Percentiles rank a stretch among this genome's conserved stretches.
Conservation (phyloP, 1,140 invertebrate species). For the Euwallacea fornicatus region DNA sequence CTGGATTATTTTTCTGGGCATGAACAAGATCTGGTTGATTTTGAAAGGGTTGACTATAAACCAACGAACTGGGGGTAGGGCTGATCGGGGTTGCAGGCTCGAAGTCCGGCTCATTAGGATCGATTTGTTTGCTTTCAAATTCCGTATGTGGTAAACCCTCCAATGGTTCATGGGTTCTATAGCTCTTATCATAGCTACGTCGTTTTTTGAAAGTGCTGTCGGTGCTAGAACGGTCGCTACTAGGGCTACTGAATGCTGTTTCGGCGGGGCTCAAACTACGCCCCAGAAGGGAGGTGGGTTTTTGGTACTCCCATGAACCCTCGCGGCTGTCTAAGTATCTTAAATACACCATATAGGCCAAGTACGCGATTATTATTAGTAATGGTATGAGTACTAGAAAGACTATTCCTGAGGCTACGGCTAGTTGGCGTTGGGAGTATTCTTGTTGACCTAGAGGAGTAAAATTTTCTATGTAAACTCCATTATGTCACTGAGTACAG, state of each 20-base stretch:
- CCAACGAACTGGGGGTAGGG: slow-evolving; percentile 30
- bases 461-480: slow-evolving; percentile 7
- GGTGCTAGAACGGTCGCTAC: slow-evolving; percentile 37
- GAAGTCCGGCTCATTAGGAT: slow-evolving; percentile 51
- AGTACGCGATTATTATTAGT: slow-evolving; percentile 69
- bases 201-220: slow-evolving; percentile 60
- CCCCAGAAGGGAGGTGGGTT: slow-evolving; percentile 2
- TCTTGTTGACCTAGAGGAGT: slow-evolving; percentile 59
- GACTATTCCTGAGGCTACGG: slow-evolving; percentile 74
- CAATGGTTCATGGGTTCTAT: slow-evolving; percentile 80
- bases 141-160: slow-evolving; percentile 72
- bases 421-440: slow-evolving; percentile 64
- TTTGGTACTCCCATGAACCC: slow-evolving; percentile 42
- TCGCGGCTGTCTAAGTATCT: slow-evolving; percentile 56
- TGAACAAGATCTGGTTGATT: slow-evolving; percentile 29
- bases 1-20: slow-evolving; percentile 10
- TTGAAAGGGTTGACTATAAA: slow-evolving; percentile 33
- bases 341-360: slow-evolving; percentile 66
- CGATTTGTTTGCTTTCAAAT: slow-evolving; percentile 79
- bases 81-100: slow-evolving; percentile 36
- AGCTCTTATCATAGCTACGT: slow-evolving; percentile 74
- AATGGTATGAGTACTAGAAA: slow-evolving; percentile 75
- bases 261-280: slow-evolving; percentile 37
- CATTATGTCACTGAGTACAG: no score
- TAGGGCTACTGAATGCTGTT: slow-evolving; percentile 39